phyloP scores from a whole-genome alignment of 2,113 vertebrate species.

The Gyps fulvus region DNA sequence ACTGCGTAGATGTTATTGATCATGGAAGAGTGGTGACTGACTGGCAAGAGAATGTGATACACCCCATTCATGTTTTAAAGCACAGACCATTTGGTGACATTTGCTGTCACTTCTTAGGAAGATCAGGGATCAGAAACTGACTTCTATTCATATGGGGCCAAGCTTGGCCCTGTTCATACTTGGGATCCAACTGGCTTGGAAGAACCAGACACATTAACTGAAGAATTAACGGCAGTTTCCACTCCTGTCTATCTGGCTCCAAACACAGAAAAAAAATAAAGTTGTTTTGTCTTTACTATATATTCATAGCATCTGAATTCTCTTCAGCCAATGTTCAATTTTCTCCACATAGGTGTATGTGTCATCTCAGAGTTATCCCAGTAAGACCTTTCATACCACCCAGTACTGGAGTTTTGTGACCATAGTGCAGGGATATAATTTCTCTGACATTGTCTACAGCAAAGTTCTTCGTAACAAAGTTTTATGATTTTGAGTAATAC shows the following conservation, averaged over 20 bases:
- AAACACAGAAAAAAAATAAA: background rate
- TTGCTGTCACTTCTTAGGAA: background rate
- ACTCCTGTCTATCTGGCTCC: background rate
- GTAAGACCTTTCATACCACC: background rate
- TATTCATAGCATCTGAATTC: background rate
- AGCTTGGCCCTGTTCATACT: background rate
- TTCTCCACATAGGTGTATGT: background rate
- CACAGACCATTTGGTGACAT: background rate
- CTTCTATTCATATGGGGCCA: background rate
- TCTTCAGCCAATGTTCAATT: background rate
- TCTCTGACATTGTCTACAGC: background rate
- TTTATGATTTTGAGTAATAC: background rate
- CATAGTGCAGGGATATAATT: rapidly evolving
- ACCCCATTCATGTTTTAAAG: background rate
- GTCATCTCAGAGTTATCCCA: background rate
- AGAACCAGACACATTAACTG: background rate
- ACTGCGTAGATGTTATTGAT: background rate
- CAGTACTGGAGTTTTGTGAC: background rate
- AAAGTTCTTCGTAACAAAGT: background rate
- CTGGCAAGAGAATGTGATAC: background rate
- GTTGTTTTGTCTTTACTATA: background rate
- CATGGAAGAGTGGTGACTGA: background rate
- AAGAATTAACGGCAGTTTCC: background rate
- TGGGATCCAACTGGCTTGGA: background rate
- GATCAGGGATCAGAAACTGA: background rate